phyloP scores from a whole-genome alignment of 2,113 vertebrate genomes.

The Apus apus region DNA sequence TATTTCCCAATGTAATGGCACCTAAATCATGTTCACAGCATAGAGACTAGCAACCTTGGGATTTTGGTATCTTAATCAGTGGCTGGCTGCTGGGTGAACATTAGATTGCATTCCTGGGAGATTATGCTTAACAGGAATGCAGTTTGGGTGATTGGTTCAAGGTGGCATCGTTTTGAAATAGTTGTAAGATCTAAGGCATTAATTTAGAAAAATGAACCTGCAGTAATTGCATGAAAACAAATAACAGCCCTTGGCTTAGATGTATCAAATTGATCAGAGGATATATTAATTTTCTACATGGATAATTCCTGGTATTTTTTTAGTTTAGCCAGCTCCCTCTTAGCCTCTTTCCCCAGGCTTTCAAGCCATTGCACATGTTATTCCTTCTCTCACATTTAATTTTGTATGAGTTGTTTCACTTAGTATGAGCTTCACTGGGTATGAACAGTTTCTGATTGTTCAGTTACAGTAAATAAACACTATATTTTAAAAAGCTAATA shows the following conservation, averaged over 20 bases:
- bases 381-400: background rate
- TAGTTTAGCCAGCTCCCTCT: background rate
- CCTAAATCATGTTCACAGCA: background rate
- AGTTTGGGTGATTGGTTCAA: slow-evolving; percentile 54
- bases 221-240: slow-evolving; percentile 44
- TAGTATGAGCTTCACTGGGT: background rate
- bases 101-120: slow-evolving; percentile 37
- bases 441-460: background rate
- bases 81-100: slow-evolving; percentile 20
- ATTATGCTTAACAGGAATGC: slow-evolving; percentile 49
- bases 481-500: background rate
- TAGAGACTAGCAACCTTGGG: background rate
- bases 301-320: slow-evolving; percentile 1
- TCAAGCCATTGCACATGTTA: background rate
- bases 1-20: background rate
- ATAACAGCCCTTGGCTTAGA: slow-evolving; percentile 25
- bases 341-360: background rate
- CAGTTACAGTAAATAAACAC: background rate
- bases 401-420: background rate
- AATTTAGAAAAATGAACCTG: slow-evolving; percentile 54
- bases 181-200: slow-evolving; percentile 41
- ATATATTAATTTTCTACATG: slow-evolving; percentile 43
- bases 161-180: slow-evolving; percentile 43
- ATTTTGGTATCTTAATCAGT: slow-evolving; percentile 44
- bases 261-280: slow-evolving; percentile 56